Conservation (phyloP, 2,888 invertebrate genomes). For the Xanthia togata region DNA sequence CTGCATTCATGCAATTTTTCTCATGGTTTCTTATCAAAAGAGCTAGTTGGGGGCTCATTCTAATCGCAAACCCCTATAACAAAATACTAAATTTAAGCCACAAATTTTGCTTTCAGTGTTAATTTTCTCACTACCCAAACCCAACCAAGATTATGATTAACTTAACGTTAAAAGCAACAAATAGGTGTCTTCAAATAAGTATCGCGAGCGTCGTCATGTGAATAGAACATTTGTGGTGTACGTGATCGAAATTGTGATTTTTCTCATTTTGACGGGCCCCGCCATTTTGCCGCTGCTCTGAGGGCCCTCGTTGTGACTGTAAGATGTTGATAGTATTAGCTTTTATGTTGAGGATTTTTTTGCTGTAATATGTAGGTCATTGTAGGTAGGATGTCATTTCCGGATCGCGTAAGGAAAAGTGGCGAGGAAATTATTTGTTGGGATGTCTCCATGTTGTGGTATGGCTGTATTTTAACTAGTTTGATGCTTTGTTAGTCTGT, state of each 20-base stretch:
- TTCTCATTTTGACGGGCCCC: slow-evolving; percentile 70
- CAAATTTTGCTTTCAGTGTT: neutral
- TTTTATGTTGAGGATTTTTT: slow-evolving; percentile 54
- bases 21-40: no score
- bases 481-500: no score
- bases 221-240: slow-evolving; percentile 63
- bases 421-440: slow-evolving; percentile 15
- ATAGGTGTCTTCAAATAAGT: slow-evolving; percentile 51
- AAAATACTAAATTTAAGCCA: neutral
- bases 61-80: neutral
- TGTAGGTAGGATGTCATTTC: slow-evolving; percentile 38
- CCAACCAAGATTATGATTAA: slow-evolving; percentile 41
- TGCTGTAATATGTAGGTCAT: slow-evolving; percentile 33
- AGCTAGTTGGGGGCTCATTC: neutral
- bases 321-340: slow-evolving; percentile 60
- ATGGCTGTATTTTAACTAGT: neutral
- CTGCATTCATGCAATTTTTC: no score
- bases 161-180: slow-evolving; percentile 45
- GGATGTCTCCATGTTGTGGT: neutral
- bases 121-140: neutral
- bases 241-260: slow-evolving; percentile 74
- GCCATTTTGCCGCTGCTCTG: slow-evolving; percentile 61
- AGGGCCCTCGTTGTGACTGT: slow-evolving; percentile 49
- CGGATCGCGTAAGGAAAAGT: slow-evolving; percentile 18
- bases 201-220: slow-evolving; percentile 58